These are phyloP conservation scores for Orestias chungarensis DNA, from an alignment of 2,797 vertebrate genomes.

Conservation along the genomic window DNA sequence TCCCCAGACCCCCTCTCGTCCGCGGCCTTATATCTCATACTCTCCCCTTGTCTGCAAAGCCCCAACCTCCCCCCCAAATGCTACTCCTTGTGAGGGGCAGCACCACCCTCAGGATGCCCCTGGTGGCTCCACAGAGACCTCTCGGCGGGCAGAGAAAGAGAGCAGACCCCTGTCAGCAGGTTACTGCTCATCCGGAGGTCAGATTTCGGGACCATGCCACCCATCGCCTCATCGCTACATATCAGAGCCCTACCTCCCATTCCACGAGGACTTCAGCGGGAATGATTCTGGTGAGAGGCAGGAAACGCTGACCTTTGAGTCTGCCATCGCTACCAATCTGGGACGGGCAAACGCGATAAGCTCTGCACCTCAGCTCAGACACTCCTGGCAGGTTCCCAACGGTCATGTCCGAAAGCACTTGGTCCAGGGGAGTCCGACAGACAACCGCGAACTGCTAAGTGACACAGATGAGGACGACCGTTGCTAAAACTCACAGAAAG, in stretches of 20 bases:
- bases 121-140: conserved; percentile 61
- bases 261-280: conserved; percentile 85
- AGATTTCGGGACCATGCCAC: conserved; percentile 75
- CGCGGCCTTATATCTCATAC: conserved; percentile 94
- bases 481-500: conserved; percentile 82
- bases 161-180: conserved; percentile 64
- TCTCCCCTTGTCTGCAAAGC: conserved; percentile 88
- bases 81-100: conserved; percentile 75
- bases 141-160: conserved; percentile 71
- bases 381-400: conserved; percentile 97
- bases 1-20: conserved; percentile 92
- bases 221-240: conserved; percentile 94
- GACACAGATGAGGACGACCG: conserved; percentile 97
- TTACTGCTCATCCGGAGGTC: conserved; percentile 73
- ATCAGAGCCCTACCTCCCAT: conserved; percentile 94
- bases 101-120: conserved; percentile 76
- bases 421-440: conserved; percentile 78
- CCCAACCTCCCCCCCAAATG: conserved; percentile 71
- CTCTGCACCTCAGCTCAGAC: conserved; percentile 91
- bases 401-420: conserved; percentile 92
- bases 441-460: conserved; percentile 87
- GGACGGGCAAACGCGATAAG: conserved; percentile 92
- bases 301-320: conserved; percentile 95
- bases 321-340: conserved; percentile 90
- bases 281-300: conserved; percentile 83